Evolutionary conservation across 1,140 invertebrate genomes (phyloP).

Genomic region (Drosophila mojavensis): DNA sequence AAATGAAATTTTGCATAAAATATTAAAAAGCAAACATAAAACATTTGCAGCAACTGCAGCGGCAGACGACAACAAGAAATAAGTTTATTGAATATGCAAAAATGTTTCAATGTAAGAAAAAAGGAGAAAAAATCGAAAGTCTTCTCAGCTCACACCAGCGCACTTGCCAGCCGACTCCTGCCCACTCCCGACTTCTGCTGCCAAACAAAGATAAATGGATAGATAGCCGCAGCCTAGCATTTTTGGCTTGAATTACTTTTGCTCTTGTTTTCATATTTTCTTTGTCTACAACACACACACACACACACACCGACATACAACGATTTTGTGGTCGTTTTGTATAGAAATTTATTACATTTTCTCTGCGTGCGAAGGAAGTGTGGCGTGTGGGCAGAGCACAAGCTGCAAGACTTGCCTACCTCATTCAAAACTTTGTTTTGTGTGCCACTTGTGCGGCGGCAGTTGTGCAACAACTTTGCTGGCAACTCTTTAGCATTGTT

Average conservation of each 20-base stretch:
- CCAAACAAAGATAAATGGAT: slow-evolving; percentile 49
- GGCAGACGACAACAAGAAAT: slow-evolving; percentile 45
- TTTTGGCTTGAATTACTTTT: slow-evolving; percentile 48
- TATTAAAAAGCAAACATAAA: slow-evolving; percentile 46
- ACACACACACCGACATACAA: slow-evolving; percentile 19
- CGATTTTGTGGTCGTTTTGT: slow-evolving; percentile 74
- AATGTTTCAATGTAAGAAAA: slow-evolving; percentile 42
- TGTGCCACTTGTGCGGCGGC: slow-evolving; percentile 52
- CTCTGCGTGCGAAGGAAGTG: slow-evolving; percentile 34
- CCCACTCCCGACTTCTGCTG: neutral
- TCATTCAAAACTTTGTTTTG: slow-evolving; percentile 52
- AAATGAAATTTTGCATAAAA: slow-evolving; percentile 55
- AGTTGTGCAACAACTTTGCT: slow-evolving; percentile 52
- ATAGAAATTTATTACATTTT: slow-evolving; percentile 78
- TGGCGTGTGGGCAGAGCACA: slow-evolving; percentile 3
- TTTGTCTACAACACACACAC: slow-evolving; percentile 56
- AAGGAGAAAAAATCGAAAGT: slow-evolving; percentile 26
- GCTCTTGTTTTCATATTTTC: slow-evolving; percentile 72
- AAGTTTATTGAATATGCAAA: slow-evolving; percentile 74
- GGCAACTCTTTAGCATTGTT: slow-evolving; percentile 38
- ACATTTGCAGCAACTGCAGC: slow-evolving; percentile 48
- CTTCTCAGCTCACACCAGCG: neutral
- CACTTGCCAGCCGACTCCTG: neutral
- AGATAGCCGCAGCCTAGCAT: slow-evolving; percentile 52
- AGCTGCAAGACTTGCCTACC: slow-evolving; percentile 34